Conservation (phyloP, 2,113 vertebrate genomes). For the Phycodurus eques region DNA sequence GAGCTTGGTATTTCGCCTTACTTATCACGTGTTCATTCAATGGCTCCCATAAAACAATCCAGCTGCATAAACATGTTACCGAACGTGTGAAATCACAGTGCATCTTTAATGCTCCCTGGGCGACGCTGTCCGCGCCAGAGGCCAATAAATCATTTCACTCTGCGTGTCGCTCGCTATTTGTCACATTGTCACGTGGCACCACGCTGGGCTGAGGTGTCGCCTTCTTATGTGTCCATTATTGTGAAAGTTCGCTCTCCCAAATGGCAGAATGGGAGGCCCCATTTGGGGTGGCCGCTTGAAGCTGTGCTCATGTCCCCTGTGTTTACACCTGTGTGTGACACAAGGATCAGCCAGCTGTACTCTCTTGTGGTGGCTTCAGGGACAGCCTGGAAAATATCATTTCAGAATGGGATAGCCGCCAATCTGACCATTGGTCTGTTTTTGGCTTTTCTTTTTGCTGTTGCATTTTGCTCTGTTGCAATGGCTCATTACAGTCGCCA, state of each 20-base stretch:
- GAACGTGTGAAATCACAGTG: constrained; percentile 73
- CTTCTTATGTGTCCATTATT: constrained; percentile 71
- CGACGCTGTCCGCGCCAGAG: constrained; percentile 50
- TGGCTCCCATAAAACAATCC: constrained; percentile 77
- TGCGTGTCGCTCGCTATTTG: constrained; percentile 60
- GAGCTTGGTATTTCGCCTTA: constrained; percentile 60
- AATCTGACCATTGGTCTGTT: not conserved
- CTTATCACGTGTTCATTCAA: constrained; percentile 72
- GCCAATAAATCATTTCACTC: constrained; percentile 71
- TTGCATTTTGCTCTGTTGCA: no score
- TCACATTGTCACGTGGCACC: constrained; percentile 67
- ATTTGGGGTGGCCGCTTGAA: constrained; percentile 63
- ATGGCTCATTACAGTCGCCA: not conserved
- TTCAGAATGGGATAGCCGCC: constrained; percentile 6
- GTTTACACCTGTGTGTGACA: constrained; percentile 73
- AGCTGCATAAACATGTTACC: constrained; percentile 80
- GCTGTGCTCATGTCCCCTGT: constrained; percentile 45
- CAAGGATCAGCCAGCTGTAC: constrained; percentile 62
- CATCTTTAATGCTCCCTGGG: constrained; percentile 67
- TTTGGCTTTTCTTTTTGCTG: not conserved
- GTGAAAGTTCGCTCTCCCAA: constrained; percentile 72
- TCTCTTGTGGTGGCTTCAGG: constrained; percentile 60
- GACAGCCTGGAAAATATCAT: constrained; percentile 54
- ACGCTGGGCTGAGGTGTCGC: constrained; percentile 69
- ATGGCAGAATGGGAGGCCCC: constrained; percentile 71